phyloP scores from a whole-genome alignment of 2,888 invertebrate genomes.

The Hirtodrosophila alboralis region DNA sequence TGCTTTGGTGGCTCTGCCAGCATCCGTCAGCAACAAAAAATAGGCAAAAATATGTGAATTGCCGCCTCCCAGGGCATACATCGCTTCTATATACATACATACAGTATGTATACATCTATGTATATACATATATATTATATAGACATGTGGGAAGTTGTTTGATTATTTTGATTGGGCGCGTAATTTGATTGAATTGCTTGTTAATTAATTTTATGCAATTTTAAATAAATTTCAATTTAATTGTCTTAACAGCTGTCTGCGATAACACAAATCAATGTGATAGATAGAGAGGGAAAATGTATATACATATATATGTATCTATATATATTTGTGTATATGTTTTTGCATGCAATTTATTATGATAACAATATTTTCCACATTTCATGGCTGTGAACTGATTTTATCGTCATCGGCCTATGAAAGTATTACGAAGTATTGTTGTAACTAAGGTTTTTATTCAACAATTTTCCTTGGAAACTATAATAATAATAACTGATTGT shows the following conservation, averaged over 20 bases:
- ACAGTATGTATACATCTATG: background rate
- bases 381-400: constrained; percentile 31
- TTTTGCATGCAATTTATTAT: constrained; percentile 6
- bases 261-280: constrained; percentile 4
- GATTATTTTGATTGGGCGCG: constrained; percentile 42
- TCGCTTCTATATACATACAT: constrained; percentile 16
- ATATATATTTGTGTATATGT: too few relatives aligned
- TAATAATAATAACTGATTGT: too few relatives aligned
- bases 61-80: constrained; percentile 29
- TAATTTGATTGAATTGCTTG: constrained; percentile 45
- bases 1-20: constrained; percentile 15
- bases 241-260: constrained; percentile 49
- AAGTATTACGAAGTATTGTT: background rate
- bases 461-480: too few relatives aligned
- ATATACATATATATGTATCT: background rate
- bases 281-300: background rate
- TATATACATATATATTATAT: constrained; percentile 8
- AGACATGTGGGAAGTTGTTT: constrained; percentile 25
- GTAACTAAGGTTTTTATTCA: background rate
- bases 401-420: constrained; percentile 19
- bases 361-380: constrained; percentile 40
- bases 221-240: constrained; percentile 59
- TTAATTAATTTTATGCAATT: constrained; percentile 51
- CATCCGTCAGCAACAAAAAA: constrained; percentile 50
- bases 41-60: constrained; percentile 49